phyloP scores from a whole-genome alignment of 2,797 vertebrate genomes.

The Myotis vivesi region DNA sequence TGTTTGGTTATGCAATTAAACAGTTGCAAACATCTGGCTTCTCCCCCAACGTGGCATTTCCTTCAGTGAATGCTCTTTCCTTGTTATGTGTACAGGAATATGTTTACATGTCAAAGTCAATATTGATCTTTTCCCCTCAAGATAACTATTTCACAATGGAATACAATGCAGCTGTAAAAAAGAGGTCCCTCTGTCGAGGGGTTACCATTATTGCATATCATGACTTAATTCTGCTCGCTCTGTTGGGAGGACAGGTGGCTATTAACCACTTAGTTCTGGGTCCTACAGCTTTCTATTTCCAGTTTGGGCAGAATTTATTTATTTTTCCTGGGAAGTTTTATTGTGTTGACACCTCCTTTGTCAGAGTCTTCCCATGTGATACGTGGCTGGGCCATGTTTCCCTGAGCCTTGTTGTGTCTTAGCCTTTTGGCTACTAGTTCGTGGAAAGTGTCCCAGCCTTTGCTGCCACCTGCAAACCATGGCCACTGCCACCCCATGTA shows the following conservation, averaged over 20 bases:
- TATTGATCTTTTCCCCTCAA: slow-evolving; percentile 24
- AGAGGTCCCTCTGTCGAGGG: not conserved
- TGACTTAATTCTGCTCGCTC: not conserved
- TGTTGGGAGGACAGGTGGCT: not conserved
- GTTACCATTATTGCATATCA: not conserved
- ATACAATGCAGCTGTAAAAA: no score
- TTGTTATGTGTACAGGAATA: not conserved
- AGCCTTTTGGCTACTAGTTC: not conserved
- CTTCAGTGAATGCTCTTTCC: not conserved
- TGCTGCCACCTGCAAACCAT: not conserved
- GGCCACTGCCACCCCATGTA: not conserved
- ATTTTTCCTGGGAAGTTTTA: not conserved
- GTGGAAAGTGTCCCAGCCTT: not conserved
- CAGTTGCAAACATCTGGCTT: not conserved
- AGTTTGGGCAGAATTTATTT: not conserved
- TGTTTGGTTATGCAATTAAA: not conserved
- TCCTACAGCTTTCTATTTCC: not conserved
- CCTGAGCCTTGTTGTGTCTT: not conserved
- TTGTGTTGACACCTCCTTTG: not conserved
- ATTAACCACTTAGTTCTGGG: not conserved
- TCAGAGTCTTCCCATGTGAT: not conserved
- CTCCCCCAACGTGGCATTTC: not conserved
- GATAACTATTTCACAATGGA: slow-evolving; percentile 44
- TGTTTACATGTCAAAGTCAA: slow-evolving; percentile 10
- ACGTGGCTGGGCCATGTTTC: fast-evolving